These are phyloP conservation scores for Budorcas taxicolor DNA, from an alignment of 2,113 vertebrate genomes.

Conservation along the genomic window DNA sequence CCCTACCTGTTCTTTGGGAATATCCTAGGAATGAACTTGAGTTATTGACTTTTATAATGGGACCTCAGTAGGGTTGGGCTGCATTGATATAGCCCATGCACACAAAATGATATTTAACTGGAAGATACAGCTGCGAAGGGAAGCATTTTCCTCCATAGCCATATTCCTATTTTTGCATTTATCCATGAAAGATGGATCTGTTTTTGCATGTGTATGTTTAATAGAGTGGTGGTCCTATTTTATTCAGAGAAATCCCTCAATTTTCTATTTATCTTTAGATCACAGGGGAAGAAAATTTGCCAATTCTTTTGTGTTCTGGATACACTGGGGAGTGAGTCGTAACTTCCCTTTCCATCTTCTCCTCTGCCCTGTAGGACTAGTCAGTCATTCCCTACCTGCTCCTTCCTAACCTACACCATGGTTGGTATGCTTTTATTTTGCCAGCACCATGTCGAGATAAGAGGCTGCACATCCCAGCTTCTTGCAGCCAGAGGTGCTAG, in stretches of 20 bases:
- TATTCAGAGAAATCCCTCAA: not conserved
- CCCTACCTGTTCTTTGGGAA: not conserved
- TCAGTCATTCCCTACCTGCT: not conserved
- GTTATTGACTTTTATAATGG: constrained; percentile 16
- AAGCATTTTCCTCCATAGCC: not conserved
- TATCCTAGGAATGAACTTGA: not conserved
- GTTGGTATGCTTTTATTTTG: not conserved
- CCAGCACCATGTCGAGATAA: not conserved
- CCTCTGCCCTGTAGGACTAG: not conserved
- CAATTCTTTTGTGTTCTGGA: not conserved
- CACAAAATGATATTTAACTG: not conserved
- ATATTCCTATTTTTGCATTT: not conserved
- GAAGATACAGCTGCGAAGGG: not conserved
- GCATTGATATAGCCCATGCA: not conserved
- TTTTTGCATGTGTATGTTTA: not conserved
- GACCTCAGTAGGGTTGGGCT: not conserved
- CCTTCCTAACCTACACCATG: not conserved
- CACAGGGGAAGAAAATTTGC: not conserved
- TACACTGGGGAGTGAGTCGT: not conserved
- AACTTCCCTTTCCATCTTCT: not conserved
- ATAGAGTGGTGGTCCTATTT: not conserved
- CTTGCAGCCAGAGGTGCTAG: not conserved
- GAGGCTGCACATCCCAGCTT: not conserved
- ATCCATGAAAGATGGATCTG: not conserved
- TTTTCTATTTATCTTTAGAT: not conserved